These are phyloP conservation scores for Coturnix japonica DNA, from an alignment of 2,113 vertebrate genomes.

Conservation along the genomic window DNA sequence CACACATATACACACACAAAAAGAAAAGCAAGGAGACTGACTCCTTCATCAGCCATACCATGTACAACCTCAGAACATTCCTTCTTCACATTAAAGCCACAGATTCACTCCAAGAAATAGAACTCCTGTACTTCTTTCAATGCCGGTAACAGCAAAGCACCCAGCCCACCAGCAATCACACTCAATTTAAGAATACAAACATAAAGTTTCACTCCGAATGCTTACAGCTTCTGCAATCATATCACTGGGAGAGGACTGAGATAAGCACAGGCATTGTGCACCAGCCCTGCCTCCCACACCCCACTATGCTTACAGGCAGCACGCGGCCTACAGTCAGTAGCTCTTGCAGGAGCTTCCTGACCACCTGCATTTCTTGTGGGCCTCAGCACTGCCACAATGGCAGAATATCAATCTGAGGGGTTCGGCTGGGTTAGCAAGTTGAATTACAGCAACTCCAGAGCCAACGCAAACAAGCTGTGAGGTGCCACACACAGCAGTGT, in stretches of 20 bases:
- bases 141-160: background rate
- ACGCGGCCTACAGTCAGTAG: too few relatives aligned
- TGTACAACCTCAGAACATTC: background rate
- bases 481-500: background rate
- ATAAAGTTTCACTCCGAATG: background rate
- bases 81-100: background rate
- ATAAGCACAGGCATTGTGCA: rapidly evolving
- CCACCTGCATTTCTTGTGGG: background rate
- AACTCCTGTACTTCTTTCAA: background rate
- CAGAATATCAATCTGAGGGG: background rate
- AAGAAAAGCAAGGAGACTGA: background rate
- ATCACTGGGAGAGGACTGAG: background rate
- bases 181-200: background rate
- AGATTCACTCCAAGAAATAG: background rate
- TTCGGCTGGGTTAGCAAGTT: background rate
- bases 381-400: background rate
- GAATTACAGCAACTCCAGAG: background rate
- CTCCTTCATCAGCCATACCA: too few relatives aligned
- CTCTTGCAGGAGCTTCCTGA: too few relatives aligned
- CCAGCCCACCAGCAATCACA: background rate
- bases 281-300: background rate
- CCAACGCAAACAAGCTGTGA: background rate
- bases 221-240: background rate
- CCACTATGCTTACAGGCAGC: background rate
- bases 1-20: too few relatives aligned